Base-by-base conservation (phyloP, 2,797 vertebrate genomes). In the Periophthalmus magnuspinnatus region DNA sequence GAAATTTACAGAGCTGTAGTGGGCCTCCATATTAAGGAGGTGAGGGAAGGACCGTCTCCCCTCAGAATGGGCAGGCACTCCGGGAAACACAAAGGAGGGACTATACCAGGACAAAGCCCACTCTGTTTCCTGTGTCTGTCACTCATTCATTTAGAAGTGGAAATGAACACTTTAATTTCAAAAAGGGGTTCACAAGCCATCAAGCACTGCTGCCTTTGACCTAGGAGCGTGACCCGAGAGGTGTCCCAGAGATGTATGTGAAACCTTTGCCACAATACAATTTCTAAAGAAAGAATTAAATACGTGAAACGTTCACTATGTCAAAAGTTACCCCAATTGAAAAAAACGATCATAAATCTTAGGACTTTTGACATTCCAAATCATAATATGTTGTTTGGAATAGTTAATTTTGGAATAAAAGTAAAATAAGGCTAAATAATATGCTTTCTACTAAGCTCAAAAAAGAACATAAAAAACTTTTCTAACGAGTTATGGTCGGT, bases 91-190 rank as follows among this genome's bases (percentile, higher is more conserved):
- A 91, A 91, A 77, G 75, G 83, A 62, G 68, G 32, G 69, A 84
- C 86, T 90, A 86, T 93, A 81, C 19, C 2, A 19, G 62, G 73
- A 91, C 90, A 93, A 90, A 80, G 83, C 69, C 69, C 72, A 78
- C 69, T 78, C 64, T 92, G 89, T 92, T 81, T 87, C 79, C 79
- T 74, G 83, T 86, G 77, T 74, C 84, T 78, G 76, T 78, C 73
- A 21, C 11, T 71, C 81, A 71, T 80, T 76, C 84, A 81, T 66
- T 86, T 56, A 75, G 81, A 70, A 66, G 59, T 63, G 54, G 41
- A 67, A 69, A 70, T 56, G 56, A 28, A 61, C 57, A 56, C 56
- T 65, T 68, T 16, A 28, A 67, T 68, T 62, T 61, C 74, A 71
- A 78, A 4, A 68, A 66, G 61, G 72, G 79, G 67, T 84, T 83